Evolutionary conservation across 2,888 invertebrate species (phyloP), one percentile per base, ranked within the genome.

Genomic region (Phortica magna): DNA sequence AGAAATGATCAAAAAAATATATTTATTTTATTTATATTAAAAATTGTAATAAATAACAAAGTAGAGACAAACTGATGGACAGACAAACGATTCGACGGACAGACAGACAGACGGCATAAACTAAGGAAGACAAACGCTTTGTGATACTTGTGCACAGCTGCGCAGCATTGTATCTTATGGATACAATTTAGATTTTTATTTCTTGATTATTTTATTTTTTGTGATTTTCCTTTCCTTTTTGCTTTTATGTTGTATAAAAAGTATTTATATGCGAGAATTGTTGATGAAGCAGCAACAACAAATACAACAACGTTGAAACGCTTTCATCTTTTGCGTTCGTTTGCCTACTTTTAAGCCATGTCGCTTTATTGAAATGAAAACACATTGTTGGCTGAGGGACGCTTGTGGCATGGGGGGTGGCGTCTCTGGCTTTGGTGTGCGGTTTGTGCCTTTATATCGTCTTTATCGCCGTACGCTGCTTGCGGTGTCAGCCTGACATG

Each of bases 161-260:
- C 53, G 70, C 70, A 71, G 55, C 12, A 71, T 55, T 71, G 31
- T 71, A 53, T 53, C 70, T 53, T 55, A 75, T 73, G 68, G 61
- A 75, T 77, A 77, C 68, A 73, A 75, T 75, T 75, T 75, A 68
- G 73, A 74, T 77, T 31, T 31, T 31, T 31, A 31, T 31, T 31
- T 31, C 31, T 31, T 31, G 31, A 31, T 31, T 31, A 31, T 31
- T 48, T 77, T 68, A 31, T 68, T 43, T 43, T 68, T 43, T 43
- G 31, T 68, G 53, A 53, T 71, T 71, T 71, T 53, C 43, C 55
- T 53, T 71, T 55, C 53, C 39, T 73, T 42, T 59, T 73, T 19
- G 42, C 59, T 73, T 59, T 39, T 17, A 41, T 72, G 42, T 14
- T 73, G 17, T 73, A 41, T 10, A 43, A 61, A 64, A 48, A 64